These are phyloP conservation scores for Cremastinae sp. DNA, from an alignment of 2,888 invertebrate species.

Conservation along the genomic window DNA sequence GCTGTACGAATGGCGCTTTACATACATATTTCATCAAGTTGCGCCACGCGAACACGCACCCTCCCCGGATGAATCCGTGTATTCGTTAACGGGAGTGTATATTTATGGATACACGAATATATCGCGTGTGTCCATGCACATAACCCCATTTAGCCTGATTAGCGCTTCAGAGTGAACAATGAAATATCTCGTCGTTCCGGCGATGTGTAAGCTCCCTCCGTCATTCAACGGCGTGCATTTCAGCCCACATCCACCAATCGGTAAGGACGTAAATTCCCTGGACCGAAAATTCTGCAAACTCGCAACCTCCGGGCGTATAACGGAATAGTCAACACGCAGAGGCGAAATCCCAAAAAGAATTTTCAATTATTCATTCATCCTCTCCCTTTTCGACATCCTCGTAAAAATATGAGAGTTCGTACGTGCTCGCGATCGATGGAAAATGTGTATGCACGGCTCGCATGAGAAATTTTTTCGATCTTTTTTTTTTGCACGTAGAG, in stretches of 20 bases:
- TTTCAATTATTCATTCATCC: background rate
- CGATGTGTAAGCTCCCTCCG: background rate
- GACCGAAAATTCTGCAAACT: slow-evolving; percentile 56
- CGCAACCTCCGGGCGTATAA: slow-evolving; percentile 23
- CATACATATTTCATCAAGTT: slow-evolving; percentile 51
- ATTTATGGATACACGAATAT: background rate
- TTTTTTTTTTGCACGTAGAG: too few species aligned
- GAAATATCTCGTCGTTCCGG: slow-evolving; percentile 46
- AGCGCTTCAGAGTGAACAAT: slow-evolving; percentile 57
- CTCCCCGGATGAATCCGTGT: too few species aligned
- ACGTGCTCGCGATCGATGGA: too few species aligned
- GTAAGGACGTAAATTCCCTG: slow-evolving; percentile 41
- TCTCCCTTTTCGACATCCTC: background rate
- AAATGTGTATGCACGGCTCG: too few species aligned
- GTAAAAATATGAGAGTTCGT: slow-evolving; percentile 28
- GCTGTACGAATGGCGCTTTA: slow-evolving; percentile 47
- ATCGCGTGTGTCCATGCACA: slow-evolving; percentile 29
- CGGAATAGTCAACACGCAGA: background rate
- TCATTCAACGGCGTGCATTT: slow-evolving; percentile 7
- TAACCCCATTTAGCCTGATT: slow-evolving; percentile 57
- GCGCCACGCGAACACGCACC: background rate
- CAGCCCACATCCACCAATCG: slow-evolving; percentile 4
- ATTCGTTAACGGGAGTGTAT: background rate
- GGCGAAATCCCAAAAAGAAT: background rate
- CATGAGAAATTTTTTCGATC: too few species aligned